These are phyloP conservation scores for Conus canariensis DNA, from an alignment of 2,888 invertebrate species.

Conservation along the genomic window DNA sequence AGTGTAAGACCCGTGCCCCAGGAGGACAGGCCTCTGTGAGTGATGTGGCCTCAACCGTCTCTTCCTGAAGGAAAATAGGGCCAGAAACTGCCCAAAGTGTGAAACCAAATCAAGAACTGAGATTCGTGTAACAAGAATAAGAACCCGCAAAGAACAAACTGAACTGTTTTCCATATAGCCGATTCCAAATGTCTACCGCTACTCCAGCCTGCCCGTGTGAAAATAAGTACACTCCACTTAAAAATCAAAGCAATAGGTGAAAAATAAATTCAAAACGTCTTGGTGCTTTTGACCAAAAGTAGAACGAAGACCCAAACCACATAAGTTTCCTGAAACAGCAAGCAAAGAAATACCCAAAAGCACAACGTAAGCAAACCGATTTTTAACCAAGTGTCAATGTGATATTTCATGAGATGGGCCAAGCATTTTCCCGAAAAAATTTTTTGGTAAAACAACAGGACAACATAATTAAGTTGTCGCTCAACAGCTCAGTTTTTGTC, in stretches of 20 bases:
- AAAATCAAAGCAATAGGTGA: conserved; percentile 47
- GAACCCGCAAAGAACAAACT: conserved; percentile 60
- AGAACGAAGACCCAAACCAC: not conserved
- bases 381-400: not conserved
- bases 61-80: conserved; percentile 82
- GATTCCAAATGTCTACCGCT: conserved; percentile 59
- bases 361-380: not conserved
- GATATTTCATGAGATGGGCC: not conserved
- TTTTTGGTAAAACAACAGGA: not conserved
- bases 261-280: conserved; percentile 36
- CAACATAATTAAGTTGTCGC: not conserved
- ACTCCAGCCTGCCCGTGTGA: conserved; percentile 56
- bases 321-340: not conserved
- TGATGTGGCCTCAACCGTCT: conserved; percentile 57
- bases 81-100: conserved; percentile 83
- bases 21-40: conserved; percentile 56
- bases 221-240: conserved; percentile 61
- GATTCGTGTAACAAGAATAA: conserved; percentile 80
- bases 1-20: conserved; percentile 66
- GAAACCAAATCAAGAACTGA: conserved; percentile 83
- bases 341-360: not conserved
- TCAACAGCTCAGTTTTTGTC: no score
- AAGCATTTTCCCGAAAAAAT: not conserved
- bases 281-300: not conserved
- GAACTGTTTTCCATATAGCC: conserved; percentile 58